Base-by-base conservation (phyloP, 2,797 vertebrate genomes). In the Onychomys leucogaster region DNA sequence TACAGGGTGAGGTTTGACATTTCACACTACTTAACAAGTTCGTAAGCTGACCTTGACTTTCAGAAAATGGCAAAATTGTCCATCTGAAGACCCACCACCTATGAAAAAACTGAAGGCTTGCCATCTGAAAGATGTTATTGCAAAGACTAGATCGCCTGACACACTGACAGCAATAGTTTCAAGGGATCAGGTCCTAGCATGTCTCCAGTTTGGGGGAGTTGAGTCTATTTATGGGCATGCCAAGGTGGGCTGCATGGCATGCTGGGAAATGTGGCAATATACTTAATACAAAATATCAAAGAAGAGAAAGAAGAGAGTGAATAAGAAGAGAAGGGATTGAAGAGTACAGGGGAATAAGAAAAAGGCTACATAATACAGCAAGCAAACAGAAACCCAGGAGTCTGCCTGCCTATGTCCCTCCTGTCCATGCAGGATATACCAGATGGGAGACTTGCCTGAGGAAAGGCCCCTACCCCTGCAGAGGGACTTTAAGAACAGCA, bases 401-500 rank as follows among this genome's bases (percentile, higher is more conserved):
- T 21, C 65, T 75, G 17, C 32, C 32, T 5, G 17, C 25, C 86
- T 16, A 0, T 5, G 11, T 19, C 25, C 0, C 29, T 43, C 37
- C 17, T 55, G 49, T 46, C 55, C 29, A 19, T 21, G 25, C 10
- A 73, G 69, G 46, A 6, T 0, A 9, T 11, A 6, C 11, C 65
- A 11, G 32, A 93, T 16, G 25, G 59, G 52, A 29, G 65, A 80
- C 32, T 13, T 34, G 84, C 93, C 73, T 49, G 76, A 6, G 4
- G 55, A 69, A 13, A 96, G 67, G 17, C 88, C 75, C 57, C 7
- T 59, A n/a, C 8, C 46, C 91, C 73, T 86, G 90, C 85, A 95
- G 80, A 84, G 17, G 0, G 94, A 57, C 75, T 37, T 94, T 71
- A 71, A 95, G 94, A 83, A 89, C 90, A 89, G 94, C 90, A 86